Percentiles rank a stretch among this genome's conserved stretches.
Conservation (phyloP, 2,113 vertebrate genomes). For the Cacatua alba region DNA sequence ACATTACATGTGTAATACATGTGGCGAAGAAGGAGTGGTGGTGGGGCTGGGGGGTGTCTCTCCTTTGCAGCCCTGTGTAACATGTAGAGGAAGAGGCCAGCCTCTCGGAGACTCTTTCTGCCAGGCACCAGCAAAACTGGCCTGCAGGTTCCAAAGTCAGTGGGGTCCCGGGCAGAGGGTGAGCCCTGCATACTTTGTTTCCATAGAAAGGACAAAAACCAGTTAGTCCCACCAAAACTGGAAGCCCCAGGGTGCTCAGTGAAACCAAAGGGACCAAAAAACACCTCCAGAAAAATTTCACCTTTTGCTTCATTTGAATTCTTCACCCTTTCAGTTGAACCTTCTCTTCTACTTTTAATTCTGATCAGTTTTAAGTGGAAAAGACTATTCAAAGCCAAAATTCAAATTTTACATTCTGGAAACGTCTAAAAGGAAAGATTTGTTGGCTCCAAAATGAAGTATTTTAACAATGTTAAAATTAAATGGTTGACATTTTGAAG, state of each 20-base stretch:
- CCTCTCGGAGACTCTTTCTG: background rate
- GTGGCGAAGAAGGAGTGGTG: background rate
- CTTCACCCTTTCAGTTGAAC: background rate
- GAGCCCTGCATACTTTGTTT: background rate
- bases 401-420: background rate
- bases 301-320: background rate
- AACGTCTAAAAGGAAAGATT: background rate
- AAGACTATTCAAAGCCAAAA: constrained; percentile 11
- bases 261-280: background rate
- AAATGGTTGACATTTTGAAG: constrained; percentile 5
- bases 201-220: background rate
- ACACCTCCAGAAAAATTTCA: background rate
- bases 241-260: background rate
- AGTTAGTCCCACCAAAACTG: background rate
- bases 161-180: too few species aligned
- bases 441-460: background rate
- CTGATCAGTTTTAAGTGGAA: background rate
- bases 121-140: too few species aligned
- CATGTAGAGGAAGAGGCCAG: background rate
- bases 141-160: background rate
- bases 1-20: background rate
- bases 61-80: background rate
- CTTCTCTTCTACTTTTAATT: background rate
- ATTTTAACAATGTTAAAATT: constrained; percentile 12
- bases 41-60: too few species aligned